Evolutionary conservation across 2,797 vertebrate species (phyloP).

Genomic region (Gymnothorax javanicus): DNA sequence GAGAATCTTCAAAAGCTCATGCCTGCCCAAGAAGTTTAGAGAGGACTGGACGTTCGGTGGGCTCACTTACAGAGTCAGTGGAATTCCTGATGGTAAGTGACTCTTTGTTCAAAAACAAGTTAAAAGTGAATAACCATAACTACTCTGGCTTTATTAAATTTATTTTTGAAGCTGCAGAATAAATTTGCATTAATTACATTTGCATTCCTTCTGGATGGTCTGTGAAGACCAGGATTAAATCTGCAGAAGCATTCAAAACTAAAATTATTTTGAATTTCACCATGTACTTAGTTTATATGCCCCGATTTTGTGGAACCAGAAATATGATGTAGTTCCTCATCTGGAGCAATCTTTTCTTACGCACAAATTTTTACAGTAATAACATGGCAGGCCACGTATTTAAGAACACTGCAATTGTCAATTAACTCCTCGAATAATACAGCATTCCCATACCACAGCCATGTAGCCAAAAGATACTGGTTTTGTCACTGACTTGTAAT

Average conservation of each 20-base stretch:
- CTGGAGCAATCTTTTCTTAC: conserved; percentile 62
- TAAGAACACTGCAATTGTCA: conserved; percentile 75
- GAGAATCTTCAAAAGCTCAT: conserved; percentile 90
- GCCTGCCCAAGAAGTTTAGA: conserved; percentile 88
- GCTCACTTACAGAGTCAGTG: conserved; percentile 89
- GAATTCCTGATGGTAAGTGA: conserved; percentile 87
- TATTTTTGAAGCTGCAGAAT: not conserved
- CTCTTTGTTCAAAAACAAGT: not conserved
- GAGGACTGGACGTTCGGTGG: conserved; percentile 91
- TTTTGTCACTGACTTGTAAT: conserved; percentile 70
- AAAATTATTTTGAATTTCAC: not conserved
- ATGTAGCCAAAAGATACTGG: conserved; percentile 72
- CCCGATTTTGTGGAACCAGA: conserved; percentile 30
- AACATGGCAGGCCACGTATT: conserved; percentile 72
- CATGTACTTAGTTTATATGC: conserved; percentile 48
- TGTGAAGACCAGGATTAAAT: not conserved
- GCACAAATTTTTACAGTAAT: conserved; percentile 66
- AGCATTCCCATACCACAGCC: conserved; percentile 73
- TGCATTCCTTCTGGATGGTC: not conserved
- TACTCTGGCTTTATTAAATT: not conserved
- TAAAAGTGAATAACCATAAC: conserved; percentile 8
- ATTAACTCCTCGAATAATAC: conserved; percentile 75
- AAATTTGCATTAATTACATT: not conserved
- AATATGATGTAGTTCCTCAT: conserved; percentile 56
- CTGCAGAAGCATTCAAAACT: not conserved